Evolutionary conservation across 2,888 invertebrate genomes (phyloP), one percentile per base, ranked within the genome.

Genomic region (Galerucella nymphaeae): DNA sequence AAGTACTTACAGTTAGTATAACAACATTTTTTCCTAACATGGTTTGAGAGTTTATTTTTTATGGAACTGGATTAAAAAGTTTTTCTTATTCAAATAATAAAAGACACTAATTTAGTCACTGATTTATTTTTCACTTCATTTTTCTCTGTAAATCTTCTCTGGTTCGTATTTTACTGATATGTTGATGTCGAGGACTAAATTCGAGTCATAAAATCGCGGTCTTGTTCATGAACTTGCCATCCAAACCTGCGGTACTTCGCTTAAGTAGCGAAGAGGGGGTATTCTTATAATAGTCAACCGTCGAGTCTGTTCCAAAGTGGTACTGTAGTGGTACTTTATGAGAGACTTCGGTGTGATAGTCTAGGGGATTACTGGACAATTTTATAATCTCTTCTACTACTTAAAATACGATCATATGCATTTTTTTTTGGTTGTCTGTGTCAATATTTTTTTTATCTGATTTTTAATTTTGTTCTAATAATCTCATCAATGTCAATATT

Each of bases 121-220:
- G 16, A 50, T 62, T 59, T 67, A n/a, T n/a, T n/a, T 38, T 18
- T 58, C 13, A 94, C 86, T 0, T 91, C 89, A 88, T 88, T 89
- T 86, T 92, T 93, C 18, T 18, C 2, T 93, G 88, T 0, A 93
- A 93, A 58, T 65, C 57, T 30, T 11, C 6, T 30, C 58, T 69
- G 55, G 63, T 59, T 18, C 5, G 50, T 18, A 53, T 77, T 75
- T 74, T 75, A 77, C 75, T 76, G 76, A 72, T 67, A 63, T 63
- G 71, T 63, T 70, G 62, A 66, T 48, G 69, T 66, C 66, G 75
- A 75, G 68, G 57, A 66, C 63, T 68, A 53, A 64, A 70, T 64
- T 64, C 53, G 61, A 68, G 67, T 68, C 68, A 50, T 72, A 62
- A 74, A 73, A 75, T 72, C 72, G 65, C 72, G 75, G 72, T 76